Base-by-base conservation (phyloP, 1,140 invertebrate genomes). In the Sminthurides bifidus region DNA sequence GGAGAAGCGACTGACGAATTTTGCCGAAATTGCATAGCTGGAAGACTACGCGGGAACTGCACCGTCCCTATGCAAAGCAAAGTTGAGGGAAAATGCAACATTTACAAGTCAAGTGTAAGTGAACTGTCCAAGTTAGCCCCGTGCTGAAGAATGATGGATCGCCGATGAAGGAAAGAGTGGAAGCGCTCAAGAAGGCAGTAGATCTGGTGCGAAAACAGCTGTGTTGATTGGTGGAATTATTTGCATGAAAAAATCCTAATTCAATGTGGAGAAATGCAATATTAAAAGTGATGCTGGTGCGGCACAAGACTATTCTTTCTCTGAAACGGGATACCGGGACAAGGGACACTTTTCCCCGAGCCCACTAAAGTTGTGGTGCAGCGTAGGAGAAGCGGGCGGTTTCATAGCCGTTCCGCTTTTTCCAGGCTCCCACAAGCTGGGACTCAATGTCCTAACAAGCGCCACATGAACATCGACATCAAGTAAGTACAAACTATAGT, bases 391-490 rank as follows among this genome's bases (percentile, higher is more conserved):
- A 64, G 63, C 63, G 63, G 59, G 46, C 63, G 59, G 62, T 56
- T 55, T 53, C 45, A 51, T 29, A 23, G 50, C 63, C 63, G 63
- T 57, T 64, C 59, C 63, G 63, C 63, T 64, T 64, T 60, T 60
- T 64, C 63, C 41, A 54, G 56, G 63, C 56, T 64, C 63, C 59
- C 59, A 61, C 59, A 59, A 64, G 52, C 54, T 51, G 53, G 59
- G 63, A 64, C 63, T 64, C 59, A 64, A 64, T 64, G 63, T 64
- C 59, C 63, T 61, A 44, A 52, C 55, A 59, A 52, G 52, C 56
- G 49, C 56, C 63, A 61, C 59, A 64, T 64, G 63, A 64, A 64
- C 63, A 60, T 64, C 62, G 58, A 56, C 52, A 64, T 56, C 29
- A 64, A 64, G 63, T 64, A 64, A 64, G 63, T 52, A n/a, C n/a